phyloP scores from a whole-genome alignment of 1,140 invertebrate species.

The Drosophila navojoa region DNA sequence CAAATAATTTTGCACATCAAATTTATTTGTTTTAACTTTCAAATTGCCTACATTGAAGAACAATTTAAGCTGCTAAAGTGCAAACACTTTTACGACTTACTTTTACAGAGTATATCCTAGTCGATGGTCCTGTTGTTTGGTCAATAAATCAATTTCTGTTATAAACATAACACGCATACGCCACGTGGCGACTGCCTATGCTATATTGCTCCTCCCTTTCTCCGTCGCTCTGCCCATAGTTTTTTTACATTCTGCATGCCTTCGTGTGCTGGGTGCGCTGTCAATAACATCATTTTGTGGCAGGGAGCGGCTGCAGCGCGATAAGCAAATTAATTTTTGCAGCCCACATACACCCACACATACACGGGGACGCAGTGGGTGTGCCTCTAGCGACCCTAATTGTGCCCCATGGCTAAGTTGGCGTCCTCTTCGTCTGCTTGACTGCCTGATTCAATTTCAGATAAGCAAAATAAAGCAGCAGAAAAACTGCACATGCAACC shows the following conservation, averaged over 20 bases:
- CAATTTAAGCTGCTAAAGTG: no score
- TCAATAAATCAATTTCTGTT: slow-evolving; percentile 81
- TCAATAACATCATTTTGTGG: slow-evolving; percentile 76
- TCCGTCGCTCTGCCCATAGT: slow-evolving; percentile 49
- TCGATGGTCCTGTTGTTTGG: slow-evolving; percentile 56
- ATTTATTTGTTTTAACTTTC: no score
- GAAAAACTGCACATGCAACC: slow-evolving; percentile 62
- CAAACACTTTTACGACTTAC: no score
- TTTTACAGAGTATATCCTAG: slow-evolving; percentile 34
- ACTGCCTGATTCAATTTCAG: slow-evolving; percentile 80
- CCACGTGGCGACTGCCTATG: slow-evolving; percentile 52
- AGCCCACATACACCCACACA: neutral
- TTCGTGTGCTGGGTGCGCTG: slow-evolving; percentile 43
- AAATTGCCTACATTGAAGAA: no score
- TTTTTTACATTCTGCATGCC: slow-evolving; percentile 38
- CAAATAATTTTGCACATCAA: no score
- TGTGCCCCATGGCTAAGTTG: slow-evolving; percentile 74
- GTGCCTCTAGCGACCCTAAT: slow-evolving; percentile 65
- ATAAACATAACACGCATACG: slow-evolving; percentile 82
- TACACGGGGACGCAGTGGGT: neutral
- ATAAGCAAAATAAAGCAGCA: slow-evolving; percentile 81
- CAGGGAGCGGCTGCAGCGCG: slow-evolving; percentile 67
- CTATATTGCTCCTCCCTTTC: slow-evolving; percentile 19
- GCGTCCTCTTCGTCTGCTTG: slow-evolving; percentile 62
- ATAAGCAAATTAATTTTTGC: slow-evolving; percentile 81